These are phyloP conservation scores for Dasyornis broadbenti DNA, from an alignment of 2,113 vertebrate species.

Conservation along the genomic window DNA sequence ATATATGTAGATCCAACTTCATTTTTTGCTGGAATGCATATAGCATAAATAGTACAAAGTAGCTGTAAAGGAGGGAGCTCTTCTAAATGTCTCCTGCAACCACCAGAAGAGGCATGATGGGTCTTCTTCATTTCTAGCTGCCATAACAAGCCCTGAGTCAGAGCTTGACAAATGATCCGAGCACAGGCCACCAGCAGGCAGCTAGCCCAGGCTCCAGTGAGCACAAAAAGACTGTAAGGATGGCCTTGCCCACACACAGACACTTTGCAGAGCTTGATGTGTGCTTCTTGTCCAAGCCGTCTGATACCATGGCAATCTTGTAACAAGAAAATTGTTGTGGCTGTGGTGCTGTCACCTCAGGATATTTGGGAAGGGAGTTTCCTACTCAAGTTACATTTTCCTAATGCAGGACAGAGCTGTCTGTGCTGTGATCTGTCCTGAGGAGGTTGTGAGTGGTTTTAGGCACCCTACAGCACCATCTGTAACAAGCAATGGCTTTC, in stretches of 20 bases:
- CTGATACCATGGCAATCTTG: not conserved
- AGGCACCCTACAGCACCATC: not conserved
- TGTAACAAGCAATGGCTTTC: conserved; percentile 2
- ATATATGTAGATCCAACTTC: not conserved
- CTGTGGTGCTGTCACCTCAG: not conserved
- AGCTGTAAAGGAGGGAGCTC: not conserved
- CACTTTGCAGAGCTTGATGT: not conserved
- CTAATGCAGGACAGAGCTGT: not conserved
- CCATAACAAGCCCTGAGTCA: not conserved
- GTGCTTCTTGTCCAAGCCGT: not conserved
- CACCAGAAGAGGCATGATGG: not conserved
- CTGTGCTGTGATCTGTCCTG: not conserved
- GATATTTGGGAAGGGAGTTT: not conserved
- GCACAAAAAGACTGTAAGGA: not conserved
- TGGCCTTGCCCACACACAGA: not conserved
- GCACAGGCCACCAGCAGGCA: not conserved
- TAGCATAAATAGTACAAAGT: not conserved
- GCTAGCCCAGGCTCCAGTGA: not conserved
- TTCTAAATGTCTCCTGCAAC: not conserved
- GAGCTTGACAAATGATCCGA: fast-evolving
- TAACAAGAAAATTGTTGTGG: not conserved
- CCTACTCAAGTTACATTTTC: not conserved
- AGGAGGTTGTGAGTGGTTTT: not conserved
- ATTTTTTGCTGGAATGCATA: not conserved
- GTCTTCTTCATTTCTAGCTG: not conserved